Evolutionary conservation across 2,888 invertebrate species (phyloP), one percentile per base, ranked within the genome.

Genomic region (Latrodectus elegans): DNA sequence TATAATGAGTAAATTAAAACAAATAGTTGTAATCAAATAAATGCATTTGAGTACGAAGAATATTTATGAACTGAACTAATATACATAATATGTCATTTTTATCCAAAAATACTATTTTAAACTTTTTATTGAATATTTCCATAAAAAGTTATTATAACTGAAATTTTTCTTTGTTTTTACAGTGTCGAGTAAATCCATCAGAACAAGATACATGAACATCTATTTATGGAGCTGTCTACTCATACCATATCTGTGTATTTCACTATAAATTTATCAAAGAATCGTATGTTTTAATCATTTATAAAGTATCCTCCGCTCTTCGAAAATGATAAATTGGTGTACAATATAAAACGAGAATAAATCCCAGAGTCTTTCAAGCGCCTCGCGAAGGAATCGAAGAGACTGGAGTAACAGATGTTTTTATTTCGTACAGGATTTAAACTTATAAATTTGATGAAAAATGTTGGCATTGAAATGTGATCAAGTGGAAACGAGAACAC

Each of bases 351-450:
- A 60, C 60, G n/a, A 15, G 60, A 38, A 38, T 22, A 73, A 55
- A 78, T 80, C 79, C 85, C 85, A 75, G 55, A 55, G 85, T 85
- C 79, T 79, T 85, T 85, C 85, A 85, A 76, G 64, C 15, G 75
- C 70, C 52, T 75, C 74, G 8, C 15, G 14, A 60, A 11, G 60
- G n/a, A 60, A 60, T 68, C 68, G 64, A 73, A 79, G 22, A 26
- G 77, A 26, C 74, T 17, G 65, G 74, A 49, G 53, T 52, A 55
- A 70, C 9, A 60, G n/a, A 60, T 60, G 60, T n/a, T 60, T 60
- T 60, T 60, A 60, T 60, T 60, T 60, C 60, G 0, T 6, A 60
- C 14, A 60, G n/a, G 60, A 60, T 60, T 11, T 11, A 12, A 60
- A 60, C 12, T 60, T 15, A 60, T 60, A 12, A 60, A 60, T n/a